Conservation (phyloP, 2,797 vertebrate species). For the Micromesistius poutassou region DNA sequence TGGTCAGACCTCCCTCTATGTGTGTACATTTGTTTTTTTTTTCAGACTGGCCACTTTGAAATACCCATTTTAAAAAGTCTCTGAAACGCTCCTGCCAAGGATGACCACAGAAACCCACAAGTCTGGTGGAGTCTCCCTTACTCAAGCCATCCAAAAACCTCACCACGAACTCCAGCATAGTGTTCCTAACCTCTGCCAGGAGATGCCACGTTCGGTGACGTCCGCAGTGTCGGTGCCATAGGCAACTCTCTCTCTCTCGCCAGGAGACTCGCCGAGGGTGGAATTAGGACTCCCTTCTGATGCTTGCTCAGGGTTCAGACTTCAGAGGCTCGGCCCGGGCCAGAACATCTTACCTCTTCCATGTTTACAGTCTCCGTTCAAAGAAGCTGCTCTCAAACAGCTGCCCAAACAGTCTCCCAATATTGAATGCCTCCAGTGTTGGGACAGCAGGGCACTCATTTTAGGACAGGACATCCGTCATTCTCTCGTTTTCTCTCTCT, state of each 20-base stretch:
- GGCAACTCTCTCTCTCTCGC: constrained; percentile 32
- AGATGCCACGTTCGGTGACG: constrained; percentile 34
- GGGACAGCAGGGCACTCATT: constrained; percentile 59
- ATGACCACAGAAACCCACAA: constrained; percentile 53
- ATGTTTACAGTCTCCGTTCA: constrained; percentile 69
- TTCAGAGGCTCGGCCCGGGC: constrained; percentile 45
- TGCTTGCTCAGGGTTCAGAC: constrained; percentile 44
- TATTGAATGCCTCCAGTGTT: constrained; percentile 71
- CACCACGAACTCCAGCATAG: constrained; percentile 35
- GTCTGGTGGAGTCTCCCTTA: constrained; percentile 47
- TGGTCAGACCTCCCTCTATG: constrained; percentile 56
- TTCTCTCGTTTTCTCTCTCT: constrained; percentile 52
- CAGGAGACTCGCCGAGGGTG: constrained; percentile 43
- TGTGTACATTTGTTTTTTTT: constrained; percentile 27
- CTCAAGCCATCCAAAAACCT: constrained; percentile 37
- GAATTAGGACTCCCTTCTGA: constrained; percentile 59
- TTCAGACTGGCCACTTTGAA: constrained; percentile 37
- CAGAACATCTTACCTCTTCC: constrained; percentile 41
- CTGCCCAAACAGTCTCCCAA: constrained; percentile 68
- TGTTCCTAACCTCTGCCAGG: constrained; percentile 43
- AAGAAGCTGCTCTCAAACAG: constrained; percentile 65
- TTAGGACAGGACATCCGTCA: constrained; percentile 65
- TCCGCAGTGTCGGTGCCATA: constrained; percentile 33
- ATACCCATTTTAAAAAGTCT: constrained; percentile 50
- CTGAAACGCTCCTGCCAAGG: constrained; percentile 40